Conservation (phyloP, 2,797 vertebrate genomes). For the Diplodus sargus region DNA sequence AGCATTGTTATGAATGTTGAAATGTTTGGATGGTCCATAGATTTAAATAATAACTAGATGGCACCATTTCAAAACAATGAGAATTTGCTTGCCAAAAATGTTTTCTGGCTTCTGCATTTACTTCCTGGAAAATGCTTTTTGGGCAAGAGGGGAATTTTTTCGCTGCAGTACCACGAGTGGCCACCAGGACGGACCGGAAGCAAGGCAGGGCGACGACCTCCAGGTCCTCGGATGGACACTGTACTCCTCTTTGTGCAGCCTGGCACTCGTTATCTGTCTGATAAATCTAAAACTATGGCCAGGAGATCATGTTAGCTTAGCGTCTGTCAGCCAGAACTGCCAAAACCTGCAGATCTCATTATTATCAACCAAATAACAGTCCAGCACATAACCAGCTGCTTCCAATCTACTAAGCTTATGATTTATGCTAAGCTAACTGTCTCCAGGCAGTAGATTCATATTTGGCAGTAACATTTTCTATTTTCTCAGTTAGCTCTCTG, state of each 20-base stretch:
- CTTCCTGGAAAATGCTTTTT: too few relatives aligned
- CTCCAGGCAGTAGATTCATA: background rate
- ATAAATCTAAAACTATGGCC: background rate
- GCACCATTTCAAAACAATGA: too few relatives aligned
- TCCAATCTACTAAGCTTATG: background rate
- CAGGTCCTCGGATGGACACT: too few relatives aligned
- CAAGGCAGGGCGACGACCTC: too few relatives aligned
- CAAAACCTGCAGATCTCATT: background rate
- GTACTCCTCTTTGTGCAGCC: too few relatives aligned
- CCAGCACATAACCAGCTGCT: background rate
- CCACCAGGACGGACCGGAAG: too few relatives aligned
- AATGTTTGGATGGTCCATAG: background rate
- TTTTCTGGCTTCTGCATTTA: too few relatives aligned
- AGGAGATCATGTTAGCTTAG: background rate
- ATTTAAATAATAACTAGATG: too few relatives aligned
- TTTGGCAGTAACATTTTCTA: background rate
- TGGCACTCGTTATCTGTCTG: background rate
- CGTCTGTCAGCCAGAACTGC: background rate
- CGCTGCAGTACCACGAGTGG: too few relatives aligned
- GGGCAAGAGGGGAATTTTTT: too few relatives aligned
- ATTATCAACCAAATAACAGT: background rate
- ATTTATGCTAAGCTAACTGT: conserved; percentile 14
- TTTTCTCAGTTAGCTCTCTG: too few relatives aligned
- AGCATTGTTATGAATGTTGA: background rate
- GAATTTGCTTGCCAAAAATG: too few relatives aligned